Base-by-base conservation (phyloP, 1,140 invertebrate genomes). In the Procambarus virginalis region DNA sequence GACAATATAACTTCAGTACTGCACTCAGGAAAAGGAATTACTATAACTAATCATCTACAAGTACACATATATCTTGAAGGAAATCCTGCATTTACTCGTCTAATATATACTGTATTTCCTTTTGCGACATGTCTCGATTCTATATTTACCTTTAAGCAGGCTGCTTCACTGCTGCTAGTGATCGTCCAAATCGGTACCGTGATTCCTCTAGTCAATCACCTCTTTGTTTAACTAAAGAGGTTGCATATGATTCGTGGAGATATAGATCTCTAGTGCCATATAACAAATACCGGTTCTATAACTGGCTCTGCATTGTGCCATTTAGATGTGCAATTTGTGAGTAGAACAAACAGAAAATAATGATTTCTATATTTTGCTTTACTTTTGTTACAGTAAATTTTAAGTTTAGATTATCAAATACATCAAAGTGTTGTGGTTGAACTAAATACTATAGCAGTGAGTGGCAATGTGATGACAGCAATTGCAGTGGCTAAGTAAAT, bases 161-260 rank as follows among this genome's bases (percentile, higher is more conserved):
- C 78, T 80, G 49, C 55, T 46, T 80, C 14, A 22, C 49, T 80
- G 78, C 78, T 58, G 78, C 49, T 80, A 55, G 49, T 55, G 78
- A 14, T 55, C 49, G 49, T 80, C 49, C 78, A 80, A 55, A 55
- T 64, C 14, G 58, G 12, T 80, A 51, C 48, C 49, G 78, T 80
- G 78, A 34, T 80, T 80, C 46, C 48, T 80, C 78, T 80, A 80
- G 78, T 80, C 78, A 80, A 80, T 49, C 78, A 80, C 34, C 55
- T 73, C 68, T 34, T 73, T 73, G 68, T 34, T 64, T 64, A 64
- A 73, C 34, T 73, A 73, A 73, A 73, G 60, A 73, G n/a, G 68
- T 73, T 73, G n/a, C 20, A n/a, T 20, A 73, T 73, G 68, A 73
- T 73, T 73, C 22, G 34, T 73, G 68, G 68, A 73, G 22, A 73